Evolutionary conservation across 2,888 invertebrate genomes (phyloP).

Genomic region (Stratiomys singularior): DNA sequence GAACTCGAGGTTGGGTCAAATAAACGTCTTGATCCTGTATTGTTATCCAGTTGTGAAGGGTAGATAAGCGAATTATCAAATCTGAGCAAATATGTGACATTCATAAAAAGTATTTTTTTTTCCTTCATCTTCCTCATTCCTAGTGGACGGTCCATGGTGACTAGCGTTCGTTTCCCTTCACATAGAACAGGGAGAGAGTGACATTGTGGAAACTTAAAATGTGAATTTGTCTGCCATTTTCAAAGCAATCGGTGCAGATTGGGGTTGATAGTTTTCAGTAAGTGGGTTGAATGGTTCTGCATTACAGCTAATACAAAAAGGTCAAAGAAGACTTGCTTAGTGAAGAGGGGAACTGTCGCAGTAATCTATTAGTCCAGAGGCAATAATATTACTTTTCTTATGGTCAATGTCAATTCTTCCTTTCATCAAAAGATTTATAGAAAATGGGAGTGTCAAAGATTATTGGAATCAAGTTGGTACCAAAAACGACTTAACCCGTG

Average conservation of each 20-base stretch:
- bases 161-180: neutral
- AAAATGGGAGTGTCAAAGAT: too few species aligned
- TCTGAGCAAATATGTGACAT: constrained; percentile 52
- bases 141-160: neutral
- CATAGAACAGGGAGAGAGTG: neutral
- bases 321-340: neutral
- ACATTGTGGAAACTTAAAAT: constrained; percentile 36
- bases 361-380: too few species aligned
- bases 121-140: neutral
- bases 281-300: neutral
- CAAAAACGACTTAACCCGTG: too few species aligned
- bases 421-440: too few species aligned
- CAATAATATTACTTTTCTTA: too few species aligned
- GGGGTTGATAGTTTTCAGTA: constrained; percentile 11
- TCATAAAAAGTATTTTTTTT: constrained; percentile 47
- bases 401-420: too few species aligned
- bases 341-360: neutral
- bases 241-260: constrained; percentile 42
- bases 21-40: constrained; percentile 52
- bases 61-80: constrained; percentile 53
- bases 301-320: neutral
- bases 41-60: constrained; percentile 51
- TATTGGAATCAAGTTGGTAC: too few species aligned
- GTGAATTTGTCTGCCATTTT: constrained; percentile 50
- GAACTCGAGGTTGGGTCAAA: constrained; percentile 43